Evolutionary conservation across 2,888 invertebrate species (phyloP).

Genomic region (Mantis religiosa): DNA sequence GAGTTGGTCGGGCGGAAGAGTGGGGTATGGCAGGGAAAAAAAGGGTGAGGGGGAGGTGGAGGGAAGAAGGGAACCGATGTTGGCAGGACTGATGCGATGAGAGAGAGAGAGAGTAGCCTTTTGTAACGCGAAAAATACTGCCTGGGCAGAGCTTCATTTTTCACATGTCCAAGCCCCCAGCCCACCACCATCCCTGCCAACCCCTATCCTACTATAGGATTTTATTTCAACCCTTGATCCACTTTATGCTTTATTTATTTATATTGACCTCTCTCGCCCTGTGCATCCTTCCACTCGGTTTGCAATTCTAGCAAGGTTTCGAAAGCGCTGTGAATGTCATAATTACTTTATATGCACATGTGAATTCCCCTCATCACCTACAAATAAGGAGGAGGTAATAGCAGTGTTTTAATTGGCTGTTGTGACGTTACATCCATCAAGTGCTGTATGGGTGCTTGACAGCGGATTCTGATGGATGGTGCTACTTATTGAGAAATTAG

Average conservation of each 20-base stretch:
- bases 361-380: too few relatives aligned
- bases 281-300: neutral
- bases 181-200: neutral
- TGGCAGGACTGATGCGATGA: neutral
- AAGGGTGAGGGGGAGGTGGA: neutral
- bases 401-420: too few relatives aligned
- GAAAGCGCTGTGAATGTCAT: neutral
- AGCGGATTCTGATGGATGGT: too few relatives aligned
- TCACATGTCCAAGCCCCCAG: conserved; percentile 5
- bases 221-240: conserved; percentile 17
- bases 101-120: neutral
- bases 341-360: neutral
- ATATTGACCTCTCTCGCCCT: neutral
- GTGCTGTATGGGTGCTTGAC: too few relatives aligned
- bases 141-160: conserved; percentile 16
- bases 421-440: too few relatives aligned
- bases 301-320: neutral
- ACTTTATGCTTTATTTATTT: conserved; percentile 18
- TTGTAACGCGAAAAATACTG: conserved; percentile 13
- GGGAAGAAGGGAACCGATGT: neutral
- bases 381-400: too few relatives aligned
- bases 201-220: neutral
- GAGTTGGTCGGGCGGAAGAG: neutral
- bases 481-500: too few relatives aligned
- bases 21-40: neutral